Conservation (phyloP, 2,888 invertebrate species). For the Carcina quercana region DNA sequence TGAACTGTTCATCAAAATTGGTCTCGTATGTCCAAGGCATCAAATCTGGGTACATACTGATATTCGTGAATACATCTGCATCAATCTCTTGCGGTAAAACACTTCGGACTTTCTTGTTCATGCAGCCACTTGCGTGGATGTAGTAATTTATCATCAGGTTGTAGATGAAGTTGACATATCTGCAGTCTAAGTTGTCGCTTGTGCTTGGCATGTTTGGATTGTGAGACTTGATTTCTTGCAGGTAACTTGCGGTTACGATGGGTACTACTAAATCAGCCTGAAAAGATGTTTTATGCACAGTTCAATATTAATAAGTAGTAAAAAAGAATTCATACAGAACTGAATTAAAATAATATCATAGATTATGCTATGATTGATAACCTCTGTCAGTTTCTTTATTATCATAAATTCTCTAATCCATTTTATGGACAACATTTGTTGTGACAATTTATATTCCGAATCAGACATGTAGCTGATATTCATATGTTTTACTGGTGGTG, state of each 20-base stretch:
- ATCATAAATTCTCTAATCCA: no score
- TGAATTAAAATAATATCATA: no score
- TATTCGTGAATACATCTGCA: constrained; percentile 38
- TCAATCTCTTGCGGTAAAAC: constrained; percentile 53
- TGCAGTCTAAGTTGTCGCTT: constrained; percentile 59
- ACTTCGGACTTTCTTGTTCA: constrained; percentile 65
- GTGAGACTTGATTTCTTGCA: constrained; percentile 56
- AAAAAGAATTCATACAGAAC: no score
- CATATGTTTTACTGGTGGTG: no score
- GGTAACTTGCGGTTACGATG: constrained; percentile 67
- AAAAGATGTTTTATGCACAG: no score
- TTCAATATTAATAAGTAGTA: no score
- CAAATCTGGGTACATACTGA: constrained; percentile 60
- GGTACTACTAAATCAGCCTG: constrained; percentile 74
- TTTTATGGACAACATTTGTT: no score
- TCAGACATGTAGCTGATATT: no score
- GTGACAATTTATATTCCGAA: no score
- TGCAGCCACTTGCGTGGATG: constrained; percentile 59
- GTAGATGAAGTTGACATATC: constrained; percentile 66
- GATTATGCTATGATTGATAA: no score
- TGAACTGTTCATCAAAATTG: constrained; percentile 59
- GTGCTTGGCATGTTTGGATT: constrained; percentile 42
- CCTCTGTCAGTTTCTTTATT: no score
- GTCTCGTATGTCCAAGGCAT: constrained; percentile 64
- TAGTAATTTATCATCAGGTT: constrained; percentile 61